Percentiles rank a stretch among this genome's conserved stretches.
These are phyloP conservation scores for Acronicta psi DNA, from an alignment of 2,888 invertebrate genomes.

Conservation along the genomic window DNA sequence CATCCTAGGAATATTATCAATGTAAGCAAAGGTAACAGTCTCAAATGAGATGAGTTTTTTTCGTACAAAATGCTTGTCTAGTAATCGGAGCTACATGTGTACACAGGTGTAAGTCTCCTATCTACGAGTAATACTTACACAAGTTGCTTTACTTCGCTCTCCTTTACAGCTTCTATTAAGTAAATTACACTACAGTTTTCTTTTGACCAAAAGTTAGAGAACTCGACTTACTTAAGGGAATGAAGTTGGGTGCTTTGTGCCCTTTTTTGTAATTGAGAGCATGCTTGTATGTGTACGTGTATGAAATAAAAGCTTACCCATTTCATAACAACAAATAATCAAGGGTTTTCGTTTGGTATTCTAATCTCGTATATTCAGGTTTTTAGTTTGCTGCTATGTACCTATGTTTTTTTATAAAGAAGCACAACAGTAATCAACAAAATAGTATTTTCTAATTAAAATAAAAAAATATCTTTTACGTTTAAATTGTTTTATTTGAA, in stretches of 20 bases:
- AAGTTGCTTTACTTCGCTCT: conserved; percentile 13
- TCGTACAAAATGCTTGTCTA: conserved; percentile 4
- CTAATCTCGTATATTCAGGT: too few species aligned
- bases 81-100: conserved; percentile 1
- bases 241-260: conserved; percentile 2
- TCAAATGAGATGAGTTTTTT: conserved; percentile 3
- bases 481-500: too few species aligned
- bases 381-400: too few species aligned
- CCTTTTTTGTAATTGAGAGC: conserved; percentile 16
- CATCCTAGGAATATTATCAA: not conserved
- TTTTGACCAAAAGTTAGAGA: conserved; percentile 13
- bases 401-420: too few species aligned
- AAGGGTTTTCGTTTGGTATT: too few species aligned
- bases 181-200: conserved; percentile 5
- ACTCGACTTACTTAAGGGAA: conserved; percentile 9
- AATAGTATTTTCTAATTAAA: too few species aligned
- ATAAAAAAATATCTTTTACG: too few species aligned
- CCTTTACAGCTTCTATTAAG: not conserved
- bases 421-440: too few species aligned
- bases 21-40: not conserved
- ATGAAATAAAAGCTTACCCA: too few species aligned
- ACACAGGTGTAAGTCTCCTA: conserved; percentile 15
- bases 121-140: conserved; percentile 4
- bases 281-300: conserved; percentile 1
- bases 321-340: too few species aligned